phyloP scores from a whole-genome alignment of 2,113 vertebrate genomes.

The Elephantulus edwardii region DNA sequence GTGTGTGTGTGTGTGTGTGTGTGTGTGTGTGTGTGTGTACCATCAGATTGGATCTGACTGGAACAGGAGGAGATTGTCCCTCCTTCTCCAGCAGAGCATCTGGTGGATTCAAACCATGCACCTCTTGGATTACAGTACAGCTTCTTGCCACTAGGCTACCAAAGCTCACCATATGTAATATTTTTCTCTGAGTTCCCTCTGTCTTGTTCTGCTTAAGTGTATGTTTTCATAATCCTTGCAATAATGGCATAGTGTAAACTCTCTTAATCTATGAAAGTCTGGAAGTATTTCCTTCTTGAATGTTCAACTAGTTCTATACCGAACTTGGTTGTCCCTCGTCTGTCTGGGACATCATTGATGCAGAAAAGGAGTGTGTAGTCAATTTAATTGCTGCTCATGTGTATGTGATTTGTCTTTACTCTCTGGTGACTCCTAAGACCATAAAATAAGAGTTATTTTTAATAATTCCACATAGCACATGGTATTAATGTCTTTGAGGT shows the following conservation, averaged over 20 bases:
- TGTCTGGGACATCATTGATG: background rate
- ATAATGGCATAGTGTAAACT: background rate
- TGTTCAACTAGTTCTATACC: background rate
- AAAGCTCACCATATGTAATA: no score
- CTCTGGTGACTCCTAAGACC: constrained; percentile 5
- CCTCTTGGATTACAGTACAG: no score
- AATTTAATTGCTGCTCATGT: background rate
- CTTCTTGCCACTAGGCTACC: no score
- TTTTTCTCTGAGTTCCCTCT: background rate
- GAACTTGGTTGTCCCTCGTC: background rate
- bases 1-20: no score
- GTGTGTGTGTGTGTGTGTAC: no score
- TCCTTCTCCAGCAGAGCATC: no score
- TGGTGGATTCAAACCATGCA: no score
- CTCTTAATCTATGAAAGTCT: background rate
- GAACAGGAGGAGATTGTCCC: no score
- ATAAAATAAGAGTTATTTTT: background rate
- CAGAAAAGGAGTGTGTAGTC: background rate
- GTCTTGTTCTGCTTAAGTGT: background rate
- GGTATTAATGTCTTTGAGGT: no score
- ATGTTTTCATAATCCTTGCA: background rate
- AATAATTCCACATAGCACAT: background rate
- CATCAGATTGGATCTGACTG: no score
- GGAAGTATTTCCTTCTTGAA: background rate
- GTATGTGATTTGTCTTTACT: constrained; percentile 6